Percentiles rank a stretch among this genome's conserved stretches.
These are phyloP conservation scores for Spizella passerina DNA, from an alignment of 2,797 vertebrate genomes.

Conservation along the genomic window DNA sequence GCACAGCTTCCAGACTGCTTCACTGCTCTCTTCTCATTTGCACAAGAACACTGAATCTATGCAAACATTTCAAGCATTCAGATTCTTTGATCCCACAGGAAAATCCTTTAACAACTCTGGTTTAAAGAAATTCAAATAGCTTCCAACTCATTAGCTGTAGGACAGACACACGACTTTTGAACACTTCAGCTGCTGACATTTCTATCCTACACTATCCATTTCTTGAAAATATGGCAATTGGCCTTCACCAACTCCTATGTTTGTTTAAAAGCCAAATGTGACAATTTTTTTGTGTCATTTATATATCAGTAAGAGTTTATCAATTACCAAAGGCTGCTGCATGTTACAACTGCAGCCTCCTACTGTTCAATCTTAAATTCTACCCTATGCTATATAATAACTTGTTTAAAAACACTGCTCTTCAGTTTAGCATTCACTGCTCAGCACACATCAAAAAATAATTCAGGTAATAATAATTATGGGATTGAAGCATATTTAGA, in stretches of 20 bases:
- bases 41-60: not conserved
- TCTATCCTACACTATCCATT: not conserved
- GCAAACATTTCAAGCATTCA: not conserved
- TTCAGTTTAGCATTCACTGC: not conserved
- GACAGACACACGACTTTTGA: rapidly evolving
- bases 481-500: not conserved
- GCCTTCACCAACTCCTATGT: not conserved
- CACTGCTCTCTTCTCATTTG: not conserved
- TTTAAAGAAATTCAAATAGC: not conserved
- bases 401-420: not conserved
- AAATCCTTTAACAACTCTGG: not conserved
- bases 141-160: not conserved
- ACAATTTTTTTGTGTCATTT: not conserved
- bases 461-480: not conserved
- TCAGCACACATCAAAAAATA: not conserved
- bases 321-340: not conserved
- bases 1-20: not conserved
- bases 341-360: not conserved
- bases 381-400: not conserved
- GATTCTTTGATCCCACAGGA: not conserved
- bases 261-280: not conserved
- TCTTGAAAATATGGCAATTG: not conserved
- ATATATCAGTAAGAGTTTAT: not conserved
- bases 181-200: not conserved
- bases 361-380: not conserved